Base-by-base conservation (phyloP, 2,797 vertebrate species). In the Muraenolepis orangiensis region DNA sequence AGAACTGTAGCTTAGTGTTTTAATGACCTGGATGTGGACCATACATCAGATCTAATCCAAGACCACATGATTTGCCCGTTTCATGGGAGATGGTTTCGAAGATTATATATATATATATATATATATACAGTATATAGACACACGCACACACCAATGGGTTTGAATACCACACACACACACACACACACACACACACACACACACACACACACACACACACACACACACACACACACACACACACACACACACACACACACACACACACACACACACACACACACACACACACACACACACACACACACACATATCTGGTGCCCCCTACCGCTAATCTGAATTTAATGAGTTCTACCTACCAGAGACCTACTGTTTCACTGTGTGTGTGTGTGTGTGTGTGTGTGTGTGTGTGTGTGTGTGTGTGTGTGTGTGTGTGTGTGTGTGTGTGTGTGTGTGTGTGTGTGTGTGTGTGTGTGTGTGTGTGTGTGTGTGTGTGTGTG, bases 291-390 rank as follows among this genome's bases (percentile, higher is more conserved):
- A 74, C 72, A 73, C 30, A 67, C 68, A 77, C 28, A 68, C 70
- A 69, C 69, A 23, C 42, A 10, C 6, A 4, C 31, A 72, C 71
- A 76, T 86, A 82, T 81, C 81, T 73, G 81, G 70, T 73, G 80
- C 74, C 75, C 80, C 78, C 74, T 68, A 51, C 12, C 46, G 46
- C 78, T 89, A 87, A 87, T 88, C 87, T 87, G 76, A 87, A 86
- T 79, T 76, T 88, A 87, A 89, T 87, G 87, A 80, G 81, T 81
- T 88, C 87, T 80, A 28, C 69, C 72, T 69, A 51, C 26, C 30
- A 71, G 67, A 40, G n/a, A 74, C 32, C 12, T 32, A 76, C 72
- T 31, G 29, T 38, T n/a, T n/a, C 7, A 36, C 31, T 76, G 40
- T 28, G 8, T 28, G 8, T 3, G 11, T 16, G 29, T 26, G 20